Percentiles rank a stretch among this genome's conserved stretches.
Evolutionary conservation across 2,113 vertebrate genomes (phyloP).

Genomic region (Hippoglossus stenolepis): DNA sequence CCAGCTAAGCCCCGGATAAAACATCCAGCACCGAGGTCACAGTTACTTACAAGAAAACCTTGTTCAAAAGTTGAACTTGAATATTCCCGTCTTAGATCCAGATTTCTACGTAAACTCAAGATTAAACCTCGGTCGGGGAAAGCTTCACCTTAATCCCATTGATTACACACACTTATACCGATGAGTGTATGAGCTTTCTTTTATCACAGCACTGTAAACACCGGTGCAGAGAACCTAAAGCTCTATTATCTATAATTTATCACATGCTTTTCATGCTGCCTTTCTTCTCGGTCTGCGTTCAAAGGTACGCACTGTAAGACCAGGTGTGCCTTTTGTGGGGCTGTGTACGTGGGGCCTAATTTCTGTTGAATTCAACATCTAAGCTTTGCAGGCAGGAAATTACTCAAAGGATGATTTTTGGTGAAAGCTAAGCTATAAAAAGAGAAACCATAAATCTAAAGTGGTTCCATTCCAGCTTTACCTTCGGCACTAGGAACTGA

Average conservation of each 20-base stretch:
- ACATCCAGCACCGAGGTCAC: neutral
- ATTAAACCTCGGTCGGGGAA: neutral
- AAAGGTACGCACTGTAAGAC: slow-evolving; percentile 26
- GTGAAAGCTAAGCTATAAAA: neutral
- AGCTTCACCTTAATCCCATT: slow-evolving; percentile 15
- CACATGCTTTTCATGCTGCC: slow-evolving; percentile 32
- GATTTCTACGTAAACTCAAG: slow-evolving; percentile 13
- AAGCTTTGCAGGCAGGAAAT: slow-evolving; percentile 9
- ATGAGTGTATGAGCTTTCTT: slow-evolving; percentile 37
- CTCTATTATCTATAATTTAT: slow-evolving; percentile 45
- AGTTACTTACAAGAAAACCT: neutral
- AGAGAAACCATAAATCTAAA: neutral
- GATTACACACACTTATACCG: neutral
- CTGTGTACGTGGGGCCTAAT: slow-evolving; percentile 18
- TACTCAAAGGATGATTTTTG: slow-evolving; percentile 1
- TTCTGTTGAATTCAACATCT: slow-evolving; percentile 10
- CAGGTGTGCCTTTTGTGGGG: slow-evolving; percentile 58
- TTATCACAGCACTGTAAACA: slow-evolving; percentile 39
- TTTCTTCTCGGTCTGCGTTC: neutral
- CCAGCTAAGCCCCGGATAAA: slow-evolving; percentile 15
- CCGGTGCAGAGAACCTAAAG: slow-evolving; percentile 2
- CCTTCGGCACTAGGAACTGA: slow-evolving; percentile 97
- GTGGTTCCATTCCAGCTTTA: slow-evolving; percentile 53
- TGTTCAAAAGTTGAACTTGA: neutral
- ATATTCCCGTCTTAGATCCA: neutral